These are phyloP conservation scores for Lethenteron reissneri DNA, from an alignment of 2,113 vertebrate species.

Conservation along the genomic window DNA sequence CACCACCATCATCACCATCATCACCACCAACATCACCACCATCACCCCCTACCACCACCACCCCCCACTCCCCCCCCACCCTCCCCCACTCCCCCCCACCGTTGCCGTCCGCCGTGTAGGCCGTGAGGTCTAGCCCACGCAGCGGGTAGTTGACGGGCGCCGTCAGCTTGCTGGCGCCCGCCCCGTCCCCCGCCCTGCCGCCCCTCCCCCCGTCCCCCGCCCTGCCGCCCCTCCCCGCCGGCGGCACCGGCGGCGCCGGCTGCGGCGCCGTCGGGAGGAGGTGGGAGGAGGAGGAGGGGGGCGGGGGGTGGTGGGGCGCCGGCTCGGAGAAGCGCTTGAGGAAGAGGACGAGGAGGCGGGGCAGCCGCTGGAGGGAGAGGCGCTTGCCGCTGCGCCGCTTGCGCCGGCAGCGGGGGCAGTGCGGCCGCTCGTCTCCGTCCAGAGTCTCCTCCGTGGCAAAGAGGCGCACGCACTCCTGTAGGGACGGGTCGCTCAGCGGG, in stretches of 20 bases:
- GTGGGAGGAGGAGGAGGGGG: too few species aligned
- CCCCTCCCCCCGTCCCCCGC: too few species aligned
- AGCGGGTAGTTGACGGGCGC: conserved; percentile 75
- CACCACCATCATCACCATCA: too few species aligned
- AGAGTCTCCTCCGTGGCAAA: conserved; percentile 79
- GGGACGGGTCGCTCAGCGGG: conserved; percentile 33
- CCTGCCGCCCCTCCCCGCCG: too few species aligned
- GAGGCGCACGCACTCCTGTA: conserved; percentile 67
- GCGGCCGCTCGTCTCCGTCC: conserved; percentile 76
- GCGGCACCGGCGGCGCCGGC: too few species aligned
- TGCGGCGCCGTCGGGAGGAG: too few species aligned
- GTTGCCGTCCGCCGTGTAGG: conserved; percentile 51
- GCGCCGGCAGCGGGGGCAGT: conserved; percentile 66
- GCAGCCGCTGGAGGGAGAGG: conserved; percentile 85
- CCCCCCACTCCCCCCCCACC: too few species aligned
- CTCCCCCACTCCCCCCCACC: conserved; percentile 19
- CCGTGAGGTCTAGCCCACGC: conserved; percentile 65
- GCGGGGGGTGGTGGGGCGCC: conserved; percentile 20
- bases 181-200: too few species aligned
- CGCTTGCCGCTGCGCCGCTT: conserved; percentile 71
- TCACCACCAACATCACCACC: too few species aligned
- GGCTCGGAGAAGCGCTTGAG: conserved; percentile 85
- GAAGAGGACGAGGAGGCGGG: conserved; percentile 80
- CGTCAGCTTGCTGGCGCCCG: conserved; percentile 54
- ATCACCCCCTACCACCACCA: too few species aligned